Evolutionary conservation across 2,888 invertebrate genomes (phyloP).

Genomic region (Pediacus dermestoides): DNA sequence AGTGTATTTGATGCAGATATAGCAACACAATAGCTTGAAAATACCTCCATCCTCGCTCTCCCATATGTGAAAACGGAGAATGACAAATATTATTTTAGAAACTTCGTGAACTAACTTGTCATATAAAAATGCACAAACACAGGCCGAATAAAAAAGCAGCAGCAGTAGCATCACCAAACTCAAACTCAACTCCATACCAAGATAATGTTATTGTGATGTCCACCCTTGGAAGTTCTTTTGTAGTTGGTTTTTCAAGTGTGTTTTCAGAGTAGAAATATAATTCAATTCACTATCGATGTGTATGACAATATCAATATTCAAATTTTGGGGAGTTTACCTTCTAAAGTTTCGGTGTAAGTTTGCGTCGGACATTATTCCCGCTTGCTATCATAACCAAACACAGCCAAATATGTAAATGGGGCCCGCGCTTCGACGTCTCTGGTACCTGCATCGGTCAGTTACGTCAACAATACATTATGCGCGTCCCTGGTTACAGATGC

Average conservation of each 20-base stretch:
- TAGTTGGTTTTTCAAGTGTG: too few species aligned
- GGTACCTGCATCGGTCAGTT: conserved; percentile 51
- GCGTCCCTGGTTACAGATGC: conserved; percentile 35
- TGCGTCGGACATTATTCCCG: conserved; percentile 42
- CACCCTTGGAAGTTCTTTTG: too few species aligned
- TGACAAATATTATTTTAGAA: conserved; percentile 16
- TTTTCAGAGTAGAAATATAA: conserved; percentile 39
- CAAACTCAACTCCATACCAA: too few species aligned
- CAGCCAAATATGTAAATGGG: conserved; percentile 47
- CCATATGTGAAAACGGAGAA: too few species aligned
- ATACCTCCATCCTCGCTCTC: too few species aligned
- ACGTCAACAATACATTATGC: conserved; percentile 49
- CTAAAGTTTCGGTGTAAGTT: conserved; percentile 44
- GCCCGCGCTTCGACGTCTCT: conserved; percentile 36
- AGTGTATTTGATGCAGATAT: too few species aligned
- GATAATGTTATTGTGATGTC: too few species aligned
- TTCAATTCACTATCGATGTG: conserved; percentile 36
- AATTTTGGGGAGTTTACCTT: conserved; percentile 46
- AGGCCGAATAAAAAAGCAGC: conserved; percentile 4
- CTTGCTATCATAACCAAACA: conserved; percentile 48
- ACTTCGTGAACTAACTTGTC: conserved; percentile 10
- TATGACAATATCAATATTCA: conserved; percentile 47
- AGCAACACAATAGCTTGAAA: too few species aligned
- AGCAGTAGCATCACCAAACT: too few species aligned
- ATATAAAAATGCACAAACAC: conserved; percentile 16